A percentile compares a stretch with the other conserved stretches of the same genome.
Conservation (phyloP, 2,888 invertebrate genomes). For the Synergus japonicus region DNA sequence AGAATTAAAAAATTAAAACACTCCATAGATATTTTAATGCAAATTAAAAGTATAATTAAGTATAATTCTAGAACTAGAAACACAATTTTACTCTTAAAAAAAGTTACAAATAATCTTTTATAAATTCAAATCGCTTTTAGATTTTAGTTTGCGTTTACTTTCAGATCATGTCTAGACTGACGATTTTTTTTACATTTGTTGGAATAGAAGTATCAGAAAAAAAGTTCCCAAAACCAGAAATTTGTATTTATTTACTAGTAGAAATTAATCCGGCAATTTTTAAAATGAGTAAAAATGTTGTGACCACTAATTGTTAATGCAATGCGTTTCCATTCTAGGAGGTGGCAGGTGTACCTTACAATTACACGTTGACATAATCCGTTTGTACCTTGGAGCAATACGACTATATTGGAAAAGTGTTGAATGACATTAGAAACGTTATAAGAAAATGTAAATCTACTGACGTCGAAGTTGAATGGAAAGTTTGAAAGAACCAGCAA, state of each 20-base stretch:
- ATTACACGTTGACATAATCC: constrained; percentile 30
- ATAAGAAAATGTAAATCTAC: constrained; percentile 40
- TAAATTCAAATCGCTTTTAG: no score
- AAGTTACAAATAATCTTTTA: not conserved
- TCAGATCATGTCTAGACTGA: no score
- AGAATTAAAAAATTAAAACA: not conserved
- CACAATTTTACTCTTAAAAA: not conserved
- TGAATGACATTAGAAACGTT: constrained; percentile 34
- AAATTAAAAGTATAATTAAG: not conserved
- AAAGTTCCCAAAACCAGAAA: no score
- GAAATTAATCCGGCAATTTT: no score
- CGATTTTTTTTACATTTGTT: no score
- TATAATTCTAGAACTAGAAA: not conserved
- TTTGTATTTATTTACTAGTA: not conserved
- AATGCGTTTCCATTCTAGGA: constrained; percentile 3
- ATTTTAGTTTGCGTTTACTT: no score
- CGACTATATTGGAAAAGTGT: constrained; percentile 6
- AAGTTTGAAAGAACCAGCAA: constrained; percentile 41
- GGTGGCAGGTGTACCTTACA: constrained; percentile 12
- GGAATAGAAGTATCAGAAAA: no score
- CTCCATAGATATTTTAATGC: not conserved
- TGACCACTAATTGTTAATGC: not conserved
- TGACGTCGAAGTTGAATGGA: constrained; percentile 24
- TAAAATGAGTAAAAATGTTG: not conserved
- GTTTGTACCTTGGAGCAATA: constrained; percentile 39